Evolutionary conservation across 2,113 vertebrate genomes (phyloP).

Genomic region (Odocoileus hemionus): DNA sequence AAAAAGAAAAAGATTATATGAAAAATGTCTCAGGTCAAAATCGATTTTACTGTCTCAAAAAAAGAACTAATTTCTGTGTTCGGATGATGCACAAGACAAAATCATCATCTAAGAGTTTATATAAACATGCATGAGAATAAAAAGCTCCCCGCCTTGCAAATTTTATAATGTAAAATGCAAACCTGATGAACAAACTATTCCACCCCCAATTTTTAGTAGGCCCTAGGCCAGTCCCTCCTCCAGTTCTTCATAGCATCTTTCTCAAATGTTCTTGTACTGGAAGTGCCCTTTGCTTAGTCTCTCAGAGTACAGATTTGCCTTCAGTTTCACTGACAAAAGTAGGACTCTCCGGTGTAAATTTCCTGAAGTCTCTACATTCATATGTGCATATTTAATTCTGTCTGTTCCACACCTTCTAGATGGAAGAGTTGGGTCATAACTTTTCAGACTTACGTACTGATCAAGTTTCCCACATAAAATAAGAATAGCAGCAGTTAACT

Average conservation of each 20-base stretch:
- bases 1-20: not conserved
- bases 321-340: not conserved
- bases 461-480: not conserved
- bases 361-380: not conserved
- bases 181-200: not conserved
- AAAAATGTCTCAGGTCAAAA: not conserved
- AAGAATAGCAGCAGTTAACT: not conserved
- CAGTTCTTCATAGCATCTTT: not conserved
- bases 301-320: not conserved
- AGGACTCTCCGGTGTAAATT: not conserved
- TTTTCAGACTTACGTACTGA: not conserved
- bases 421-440: not conserved
- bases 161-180: not conserved
- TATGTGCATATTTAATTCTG: not conserved
- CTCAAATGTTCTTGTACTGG: not conserved
- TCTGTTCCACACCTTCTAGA: not conserved
- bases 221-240: not conserved
- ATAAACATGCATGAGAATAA: not conserved
- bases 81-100: not conserved
- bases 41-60: not conserved
- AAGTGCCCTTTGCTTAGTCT: not conserved
- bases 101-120: not conserved
- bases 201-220: not conserved
- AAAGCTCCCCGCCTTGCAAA: not conserved
- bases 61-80: not conserved